Evolutionary conservation across 2,888 invertebrate species (phyloP).

Genomic region (Dicroscelio sp.): DNA sequence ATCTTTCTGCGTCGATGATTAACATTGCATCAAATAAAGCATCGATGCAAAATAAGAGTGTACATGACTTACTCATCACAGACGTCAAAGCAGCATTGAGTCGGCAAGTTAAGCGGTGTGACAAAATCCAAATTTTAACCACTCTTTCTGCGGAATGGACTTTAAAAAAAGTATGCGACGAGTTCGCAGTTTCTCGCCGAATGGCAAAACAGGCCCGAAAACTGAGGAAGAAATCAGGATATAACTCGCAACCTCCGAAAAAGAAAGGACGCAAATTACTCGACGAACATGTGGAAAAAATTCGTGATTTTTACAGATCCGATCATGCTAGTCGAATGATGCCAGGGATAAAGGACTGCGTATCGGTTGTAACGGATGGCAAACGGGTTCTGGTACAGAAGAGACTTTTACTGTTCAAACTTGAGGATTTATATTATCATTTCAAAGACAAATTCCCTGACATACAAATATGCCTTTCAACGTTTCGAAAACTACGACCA

Average conservation of each 20-base stretch:
- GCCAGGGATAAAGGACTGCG: slow-evolving; percentile 56
- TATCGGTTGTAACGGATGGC: slow-evolving; percentile 17
- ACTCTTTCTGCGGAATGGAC: slow-evolving; percentile 26
- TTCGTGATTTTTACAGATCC: slow-evolving; percentile 35
- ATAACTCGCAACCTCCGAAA: slow-evolving; percentile 28
- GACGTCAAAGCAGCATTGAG: slow-evolving; percentile 6
- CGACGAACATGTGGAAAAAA: not conserved
- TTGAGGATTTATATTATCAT: slow-evolving; percentile 17
- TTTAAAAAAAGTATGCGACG: slow-evolving; percentile 5
- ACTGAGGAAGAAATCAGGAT: not conserved
- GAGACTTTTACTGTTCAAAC: slow-evolving; percentile 39
- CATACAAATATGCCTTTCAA: slow-evolving; percentile 4
- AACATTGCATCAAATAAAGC: not conserved
- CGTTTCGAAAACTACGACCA: not conserved
- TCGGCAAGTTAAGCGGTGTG: not conserved
- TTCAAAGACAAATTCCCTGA: slow-evolving; percentile 19
- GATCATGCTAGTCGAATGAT: slow-evolving; percentile 53
- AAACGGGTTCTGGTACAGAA: slow-evolving; percentile 23
- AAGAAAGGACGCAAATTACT: slow-evolving; percentile 24
- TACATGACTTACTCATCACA: not conserved
- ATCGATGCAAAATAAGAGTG: not conserved
- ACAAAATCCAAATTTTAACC: slow-evolving; percentile 47
- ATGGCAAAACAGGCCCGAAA: slow-evolving; percentile 44
- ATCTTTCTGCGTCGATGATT: not conserved
- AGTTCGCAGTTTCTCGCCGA: slow-evolving; percentile 36